Evolutionary conservation across 1,140 invertebrate species (phyloP).

Genomic region (Conus betulinus): DNA sequence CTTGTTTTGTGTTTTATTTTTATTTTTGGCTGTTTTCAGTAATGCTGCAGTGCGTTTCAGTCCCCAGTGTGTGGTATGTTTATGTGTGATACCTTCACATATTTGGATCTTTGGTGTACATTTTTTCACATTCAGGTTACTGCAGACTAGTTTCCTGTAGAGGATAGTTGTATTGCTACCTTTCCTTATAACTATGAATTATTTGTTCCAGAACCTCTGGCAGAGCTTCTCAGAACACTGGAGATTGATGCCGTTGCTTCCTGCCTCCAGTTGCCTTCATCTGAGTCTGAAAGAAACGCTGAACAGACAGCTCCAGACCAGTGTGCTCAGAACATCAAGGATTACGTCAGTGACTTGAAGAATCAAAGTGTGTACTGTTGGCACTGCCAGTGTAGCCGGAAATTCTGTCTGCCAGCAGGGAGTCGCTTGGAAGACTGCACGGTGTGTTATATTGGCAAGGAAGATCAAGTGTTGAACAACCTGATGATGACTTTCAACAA

Average conservation of each 20-base stretch:
- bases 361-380: neutral
- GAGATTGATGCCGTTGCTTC: neutral
- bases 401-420: constrained; percentile 52
- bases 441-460: constrained; percentile 79
- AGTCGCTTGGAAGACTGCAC: constrained; percentile 73
- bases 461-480: constrained; percentile 77
- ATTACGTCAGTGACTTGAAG: neutral
- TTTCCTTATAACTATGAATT: neutral
- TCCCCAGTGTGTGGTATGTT: too few relatives aligned
- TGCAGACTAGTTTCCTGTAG: too few relatives aligned
- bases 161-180: too few relatives aligned
- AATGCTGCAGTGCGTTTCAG: too few relatives aligned
- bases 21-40: too few relatives aligned
- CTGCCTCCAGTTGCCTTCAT: neutral
- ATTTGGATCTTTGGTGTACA: too few relatives aligned
- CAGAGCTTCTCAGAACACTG: neutral
- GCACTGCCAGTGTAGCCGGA: constrained; percentile 54
- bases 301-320: neutral
- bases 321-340: neutral
- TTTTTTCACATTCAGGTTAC: too few relatives aligned
- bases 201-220: constrained; percentile 24
- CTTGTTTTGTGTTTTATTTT: too few relatives aligned
- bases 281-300: neutral
- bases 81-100: too few relatives aligned
- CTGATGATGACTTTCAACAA: constrained; percentile 77